These are phyloP conservation scores for Scolopax mira DNA, from an alignment of 2,113 vertebrate genomes.

Conservation along the genomic window DNA sequence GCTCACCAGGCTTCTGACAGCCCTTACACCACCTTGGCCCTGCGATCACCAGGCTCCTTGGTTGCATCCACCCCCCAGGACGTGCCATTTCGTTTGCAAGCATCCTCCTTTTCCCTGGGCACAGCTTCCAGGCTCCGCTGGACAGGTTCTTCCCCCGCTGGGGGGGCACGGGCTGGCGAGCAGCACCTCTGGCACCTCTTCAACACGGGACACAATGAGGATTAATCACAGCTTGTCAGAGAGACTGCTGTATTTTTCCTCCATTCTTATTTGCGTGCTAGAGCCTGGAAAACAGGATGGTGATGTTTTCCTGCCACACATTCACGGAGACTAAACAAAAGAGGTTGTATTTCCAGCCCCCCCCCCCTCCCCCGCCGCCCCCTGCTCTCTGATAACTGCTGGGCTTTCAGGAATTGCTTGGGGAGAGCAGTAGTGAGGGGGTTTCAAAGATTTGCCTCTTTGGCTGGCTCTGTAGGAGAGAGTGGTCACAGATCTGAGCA, in stretches of 20 bases:
- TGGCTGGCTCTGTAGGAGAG: neutral
- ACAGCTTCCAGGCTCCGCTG: neutral
- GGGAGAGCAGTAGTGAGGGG: neutral
- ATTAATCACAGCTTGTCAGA: conserved; percentile 43
- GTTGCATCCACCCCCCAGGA: neutral
- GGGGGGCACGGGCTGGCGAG: fast-evolving
- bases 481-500: neutral
- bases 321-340: conserved; percentile 68
- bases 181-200: conserved; percentile 1
- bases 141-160: fast-evolving
- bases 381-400: neutral
- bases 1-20: neutral
- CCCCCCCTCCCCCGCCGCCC: too few relatives aligned
- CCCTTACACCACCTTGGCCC: neutral
- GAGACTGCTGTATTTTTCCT: conserved; percentile 39
- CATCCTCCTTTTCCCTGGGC: neutral
- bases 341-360: conserved; percentile 41
- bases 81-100: fast-evolving
- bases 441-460: neutral
- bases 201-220: neutral
- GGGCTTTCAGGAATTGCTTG: neutral
- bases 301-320: conserved; percentile 48
- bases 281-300: conserved; percentile 65
- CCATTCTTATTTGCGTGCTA: conserved; percentile 54
- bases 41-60: fast-evolving